phyloP scores from a whole-genome alignment of 1,140 invertebrate species.

The Leptinotarsa lineolata region DNA sequence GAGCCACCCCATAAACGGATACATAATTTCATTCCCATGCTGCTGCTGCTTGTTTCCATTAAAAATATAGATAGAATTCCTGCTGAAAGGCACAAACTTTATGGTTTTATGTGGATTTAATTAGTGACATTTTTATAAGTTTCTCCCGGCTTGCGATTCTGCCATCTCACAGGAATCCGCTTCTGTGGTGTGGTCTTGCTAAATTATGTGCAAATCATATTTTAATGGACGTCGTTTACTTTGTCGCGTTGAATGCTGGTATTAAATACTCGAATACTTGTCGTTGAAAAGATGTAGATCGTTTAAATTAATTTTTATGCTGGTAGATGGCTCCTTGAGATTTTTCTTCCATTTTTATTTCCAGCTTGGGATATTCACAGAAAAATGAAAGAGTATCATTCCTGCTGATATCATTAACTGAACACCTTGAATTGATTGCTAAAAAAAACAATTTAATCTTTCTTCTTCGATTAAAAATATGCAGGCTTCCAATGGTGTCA shows the following conservation, averaged over 20 bases:
- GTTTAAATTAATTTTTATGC: neutral
- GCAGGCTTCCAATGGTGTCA: too few relatives aligned
- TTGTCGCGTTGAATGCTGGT: neutral
- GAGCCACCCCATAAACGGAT: neutral
- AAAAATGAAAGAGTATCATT: neutral
- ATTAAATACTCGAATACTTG: slow-evolving; percentile 6
- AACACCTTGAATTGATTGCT: neutral
- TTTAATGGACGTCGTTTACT: slow-evolving; percentile 16
- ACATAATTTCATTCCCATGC: slow-evolving; percentile 16
- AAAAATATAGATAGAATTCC: slow-evolving; percentile 11
- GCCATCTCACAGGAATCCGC: neutral
- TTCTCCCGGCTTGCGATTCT: neutral
- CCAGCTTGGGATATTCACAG: neutral
- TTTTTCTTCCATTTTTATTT: neutral
- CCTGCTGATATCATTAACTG: neutral
- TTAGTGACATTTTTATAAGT: slow-evolving; percentile 18
- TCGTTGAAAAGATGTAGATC: slow-evolving; percentile 7
- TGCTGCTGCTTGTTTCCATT: neutral
- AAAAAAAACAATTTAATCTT: neutral
- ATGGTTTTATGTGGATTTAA: slow-evolving; percentile 15
- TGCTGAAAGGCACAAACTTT: slow-evolving; percentile 12
- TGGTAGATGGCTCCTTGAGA: neutral
- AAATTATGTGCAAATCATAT: slow-evolving; percentile 21
- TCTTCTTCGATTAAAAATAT: neutral
- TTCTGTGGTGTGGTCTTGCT: slow-evolving; percentile 20